A percentile compares a stretch with the other conserved stretches of the same genome.
Conservation (phyloP, 2,888 invertebrate species). For the Torymus texanus region DNA sequence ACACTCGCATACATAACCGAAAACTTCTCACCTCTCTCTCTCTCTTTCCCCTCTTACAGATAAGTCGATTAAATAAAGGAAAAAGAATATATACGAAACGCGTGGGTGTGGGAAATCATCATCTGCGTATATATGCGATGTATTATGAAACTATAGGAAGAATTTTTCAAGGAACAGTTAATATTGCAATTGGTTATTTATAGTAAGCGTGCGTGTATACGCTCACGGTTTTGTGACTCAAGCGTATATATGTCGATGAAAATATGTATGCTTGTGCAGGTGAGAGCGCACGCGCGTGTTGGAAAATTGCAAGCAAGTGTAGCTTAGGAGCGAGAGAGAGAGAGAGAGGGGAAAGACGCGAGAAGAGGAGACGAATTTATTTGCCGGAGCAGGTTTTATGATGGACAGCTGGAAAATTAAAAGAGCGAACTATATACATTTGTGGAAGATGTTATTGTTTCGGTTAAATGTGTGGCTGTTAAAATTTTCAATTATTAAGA, state of each 20-base stretch:
- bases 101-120: constrained; percentile 35
- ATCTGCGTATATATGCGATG: background rate
- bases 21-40: constrained; percentile 36
- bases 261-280: background rate
- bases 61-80: constrained; percentile 53
- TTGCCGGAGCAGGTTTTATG: too few species aligned
- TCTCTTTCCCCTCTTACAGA: constrained; percentile 35
- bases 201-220: too few species aligned
- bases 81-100: background rate
- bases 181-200: constrained; percentile 31
- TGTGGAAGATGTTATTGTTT: too few species aligned
- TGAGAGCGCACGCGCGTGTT: too few species aligned
- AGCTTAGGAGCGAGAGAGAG: too few species aligned
- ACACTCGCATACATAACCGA: constrained; percentile 47
- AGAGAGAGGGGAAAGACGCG: too few species aligned
- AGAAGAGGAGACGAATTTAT: too few species aligned
- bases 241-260: background rate
- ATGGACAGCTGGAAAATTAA: too few species aligned
- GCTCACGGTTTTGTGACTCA: constrained; percentile 33
- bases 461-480: too few species aligned
- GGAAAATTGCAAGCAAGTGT: too few species aligned
- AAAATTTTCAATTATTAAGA: too few species aligned
- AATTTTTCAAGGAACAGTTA: constrained; percentile 41
- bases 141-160: constrained; percentile 36
- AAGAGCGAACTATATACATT: too few species aligned